Percentiles rank a stretch among this genome's conserved stretches.
Evolutionary conservation across 2,888 invertebrate species (phyloP).

Genomic region (Phortica okadai): DNA sequence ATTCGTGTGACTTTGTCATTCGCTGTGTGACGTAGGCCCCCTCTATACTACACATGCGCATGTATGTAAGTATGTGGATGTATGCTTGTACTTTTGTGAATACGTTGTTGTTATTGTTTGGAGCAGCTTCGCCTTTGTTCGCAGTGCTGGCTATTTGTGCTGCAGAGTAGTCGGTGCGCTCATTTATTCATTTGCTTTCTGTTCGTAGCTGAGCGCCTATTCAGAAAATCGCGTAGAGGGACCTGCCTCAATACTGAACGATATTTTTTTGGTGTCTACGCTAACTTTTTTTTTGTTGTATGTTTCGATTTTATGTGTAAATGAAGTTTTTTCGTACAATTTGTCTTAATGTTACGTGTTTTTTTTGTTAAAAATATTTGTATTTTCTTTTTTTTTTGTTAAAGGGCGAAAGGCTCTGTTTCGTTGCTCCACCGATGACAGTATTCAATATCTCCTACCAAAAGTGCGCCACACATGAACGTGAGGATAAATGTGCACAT

Average conservation of each 20-base stretch:
- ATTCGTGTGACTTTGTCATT: too few relatives aligned
- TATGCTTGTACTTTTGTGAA: neutral
- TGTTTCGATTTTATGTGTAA: neutral
- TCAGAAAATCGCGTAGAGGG: conserved; percentile 70
- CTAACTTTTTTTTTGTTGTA: conserved; percentile 25
- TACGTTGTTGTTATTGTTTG: conserved; percentile 30
- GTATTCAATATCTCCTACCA: neutral
- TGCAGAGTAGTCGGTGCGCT: conserved; percentile 44
- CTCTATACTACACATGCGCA: neutral
- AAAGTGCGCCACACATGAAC: conserved; percentile 50
- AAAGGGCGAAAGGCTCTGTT: conserved; percentile 16
- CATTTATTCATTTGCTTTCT: conserved; percentile 28
- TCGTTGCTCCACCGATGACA: neutral
- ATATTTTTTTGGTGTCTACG: conserved; percentile 56
- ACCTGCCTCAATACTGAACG: conserved; percentile 72
- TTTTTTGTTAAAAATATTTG: conserved; percentile 24
- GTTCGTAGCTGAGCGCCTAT: conserved; percentile 61
- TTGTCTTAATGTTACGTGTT: conserved; percentile 2
- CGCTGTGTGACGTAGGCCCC: too few relatives aligned
- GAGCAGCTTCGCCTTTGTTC: conserved; percentile 39
- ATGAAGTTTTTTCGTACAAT: neutral
- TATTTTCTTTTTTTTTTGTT: neutral
- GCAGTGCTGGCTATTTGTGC: neutral
- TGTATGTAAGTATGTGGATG: neutral
- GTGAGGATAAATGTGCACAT: neutral